These are phyloP conservation scores for Sphyrna mokarran DNA, from an alignment of 2,113 vertebrate genomes.

Conservation along the genomic window DNA sequence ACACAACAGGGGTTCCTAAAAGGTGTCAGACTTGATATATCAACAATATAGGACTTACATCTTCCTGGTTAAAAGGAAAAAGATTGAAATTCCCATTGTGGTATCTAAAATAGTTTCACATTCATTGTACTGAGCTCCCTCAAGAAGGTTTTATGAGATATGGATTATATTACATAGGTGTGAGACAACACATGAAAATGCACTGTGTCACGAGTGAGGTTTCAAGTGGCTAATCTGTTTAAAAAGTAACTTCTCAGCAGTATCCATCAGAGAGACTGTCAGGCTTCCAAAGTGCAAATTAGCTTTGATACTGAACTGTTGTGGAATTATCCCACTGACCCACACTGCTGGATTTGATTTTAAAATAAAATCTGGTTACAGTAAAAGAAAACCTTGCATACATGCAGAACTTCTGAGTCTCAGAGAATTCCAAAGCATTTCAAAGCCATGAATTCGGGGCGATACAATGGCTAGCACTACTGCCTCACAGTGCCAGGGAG, in stretches of 20 bases:
- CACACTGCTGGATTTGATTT: neutral
- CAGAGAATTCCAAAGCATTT: neutral
- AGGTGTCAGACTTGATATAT: neutral
- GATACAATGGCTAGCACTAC: no score
- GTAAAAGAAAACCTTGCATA: neutral
- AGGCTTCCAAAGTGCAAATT: neutral
- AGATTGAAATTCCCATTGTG: neutral
- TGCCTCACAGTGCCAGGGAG: no score
- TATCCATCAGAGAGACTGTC: neutral
- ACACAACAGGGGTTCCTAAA: conserved; percentile 22
- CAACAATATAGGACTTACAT: neutral
- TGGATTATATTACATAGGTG: neutral
- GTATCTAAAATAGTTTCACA: neutral
- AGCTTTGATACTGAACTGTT: neutral
- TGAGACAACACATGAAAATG: neutral
- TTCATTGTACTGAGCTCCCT: neutral
- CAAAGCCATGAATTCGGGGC: neutral
- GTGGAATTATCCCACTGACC: neutral
- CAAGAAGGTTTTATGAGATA: neutral
- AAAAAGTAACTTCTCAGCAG: neutral
- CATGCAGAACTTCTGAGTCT: neutral
- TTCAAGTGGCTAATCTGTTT: neutral
- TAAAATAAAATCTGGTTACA: neutral
- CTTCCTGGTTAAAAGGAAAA: neutral
- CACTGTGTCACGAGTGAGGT: neutral